Percentiles rank a stretch among this genome's conserved stretches.
Evolutionary conservation across 2,797 vertebrate genomes (phyloP).

Genomic region (Hydrolagus colliei): DNA sequence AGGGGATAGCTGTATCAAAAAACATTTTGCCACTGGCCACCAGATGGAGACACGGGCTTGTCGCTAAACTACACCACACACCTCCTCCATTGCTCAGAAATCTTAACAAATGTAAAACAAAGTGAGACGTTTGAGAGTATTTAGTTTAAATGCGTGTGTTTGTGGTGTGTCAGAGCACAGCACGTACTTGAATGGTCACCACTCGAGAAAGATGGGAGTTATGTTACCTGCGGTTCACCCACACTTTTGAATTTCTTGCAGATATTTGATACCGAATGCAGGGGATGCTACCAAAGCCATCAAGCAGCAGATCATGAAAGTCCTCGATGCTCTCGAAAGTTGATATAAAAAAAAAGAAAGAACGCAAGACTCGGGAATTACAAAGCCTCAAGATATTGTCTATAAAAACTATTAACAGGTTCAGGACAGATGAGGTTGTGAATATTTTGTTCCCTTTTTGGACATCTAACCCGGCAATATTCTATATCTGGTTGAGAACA

Average conservation of each 20-base stretch:
- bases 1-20: too few species aligned
- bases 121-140: too few species aligned
- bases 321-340: conserved; percentile 92
- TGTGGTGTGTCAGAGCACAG: too few species aligned
- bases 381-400: conserved; percentile 37
- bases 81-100: too few species aligned
- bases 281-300: conserved; percentile 98
- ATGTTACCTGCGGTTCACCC: too few species aligned
- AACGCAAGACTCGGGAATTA: conserved; percentile 3
- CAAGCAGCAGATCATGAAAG: conserved; percentile 99
- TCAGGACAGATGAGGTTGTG: conserved; percentile 45
- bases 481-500: conserved; percentile 50
- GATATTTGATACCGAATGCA: conserved; percentile 95
- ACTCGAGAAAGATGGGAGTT: too few species aligned
- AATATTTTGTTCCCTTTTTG: conserved; percentile 42
- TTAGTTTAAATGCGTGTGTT: too few species aligned
- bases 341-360: conserved; percentile 50
- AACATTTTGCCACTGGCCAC: too few species aligned
- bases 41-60: too few species aligned
- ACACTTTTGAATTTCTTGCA: conserved; percentile 41
- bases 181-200: too few species aligned
- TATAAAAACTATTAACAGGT: conserved; percentile 46
- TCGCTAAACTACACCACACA: too few species aligned
- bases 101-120: too few species aligned
- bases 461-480: conserved; percentile 48